These are phyloP conservation scores for Ficedula albicollis DNA, from an alignment of 2,797 vertebrate genomes.

Conservation along the genomic window DNA sequence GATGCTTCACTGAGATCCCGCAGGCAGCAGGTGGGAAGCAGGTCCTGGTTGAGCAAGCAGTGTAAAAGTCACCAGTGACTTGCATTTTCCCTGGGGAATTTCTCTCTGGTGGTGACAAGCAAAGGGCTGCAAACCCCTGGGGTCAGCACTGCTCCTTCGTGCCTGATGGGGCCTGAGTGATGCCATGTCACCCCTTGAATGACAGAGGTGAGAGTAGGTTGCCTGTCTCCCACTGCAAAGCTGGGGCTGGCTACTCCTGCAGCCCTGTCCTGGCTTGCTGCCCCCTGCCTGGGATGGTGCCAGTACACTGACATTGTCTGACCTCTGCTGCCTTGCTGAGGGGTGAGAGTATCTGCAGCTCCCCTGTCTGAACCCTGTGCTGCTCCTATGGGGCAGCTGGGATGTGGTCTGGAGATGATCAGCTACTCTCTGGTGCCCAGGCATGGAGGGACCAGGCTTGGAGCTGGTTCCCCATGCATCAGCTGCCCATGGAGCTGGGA, in stretches of 20 bases:
- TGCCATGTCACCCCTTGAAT: rapidly evolving
- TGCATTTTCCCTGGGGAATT: not conserved
- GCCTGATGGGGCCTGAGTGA: rapidly evolving
- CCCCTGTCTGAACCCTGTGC: rapidly evolving
- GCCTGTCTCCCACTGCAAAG: not conserved
- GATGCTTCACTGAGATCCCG: rapidly evolving
- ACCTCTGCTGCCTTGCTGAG: not conserved
- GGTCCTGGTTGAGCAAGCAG: not conserved
- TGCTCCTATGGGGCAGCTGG: rapidly evolving
- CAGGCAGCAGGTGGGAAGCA: not conserved
- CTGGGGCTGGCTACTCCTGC: not conserved
- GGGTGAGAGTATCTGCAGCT: not conserved
- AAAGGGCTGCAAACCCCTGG: not conserved
- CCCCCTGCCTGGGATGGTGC: not conserved
- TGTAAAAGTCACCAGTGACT: rapidly evolving
- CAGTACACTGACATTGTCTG: not conserved
- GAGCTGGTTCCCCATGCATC: not conserved
- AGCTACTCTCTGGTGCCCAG: rapidly evolving
- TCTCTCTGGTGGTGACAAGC: rapidly evolving
- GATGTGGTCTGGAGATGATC: not conserved
- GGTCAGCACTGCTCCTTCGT: not conserved
- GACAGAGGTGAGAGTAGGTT: not conserved
- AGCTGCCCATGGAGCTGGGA: rapidly evolving
- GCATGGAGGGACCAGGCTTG: not conserved
- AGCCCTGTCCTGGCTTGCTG: rapidly evolving